These are phyloP conservation scores for Magallana gigas DNA, from an alignment of 1,140 invertebrate species.

Conservation along the genomic window DNA sequence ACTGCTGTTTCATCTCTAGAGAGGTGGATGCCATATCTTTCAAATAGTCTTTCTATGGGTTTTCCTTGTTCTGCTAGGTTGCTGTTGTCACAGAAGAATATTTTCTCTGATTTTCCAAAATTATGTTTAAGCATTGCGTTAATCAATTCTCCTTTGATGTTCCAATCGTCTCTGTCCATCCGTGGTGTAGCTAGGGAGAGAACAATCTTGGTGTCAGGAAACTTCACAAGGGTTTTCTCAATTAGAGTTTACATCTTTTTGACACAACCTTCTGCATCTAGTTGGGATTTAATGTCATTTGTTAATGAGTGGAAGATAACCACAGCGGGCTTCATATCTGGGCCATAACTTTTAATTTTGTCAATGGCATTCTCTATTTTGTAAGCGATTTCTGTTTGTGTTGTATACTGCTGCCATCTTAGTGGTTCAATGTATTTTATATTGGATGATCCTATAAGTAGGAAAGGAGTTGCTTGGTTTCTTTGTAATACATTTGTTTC, in stretches of 20 bases:
- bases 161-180: not conserved
- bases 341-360: not conserved
- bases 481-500: not conserved
- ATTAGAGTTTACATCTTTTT: not conserved
- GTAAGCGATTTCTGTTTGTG: not conserved
- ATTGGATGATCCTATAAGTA: not conserved
- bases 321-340: not conserved
- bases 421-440: not conserved
- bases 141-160: no score
- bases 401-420: constrained; percentile 8
- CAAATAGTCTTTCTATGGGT: no score
- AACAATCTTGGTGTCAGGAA: not conserved
- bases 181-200: not conserved
- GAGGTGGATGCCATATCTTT: no score
- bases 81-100: no score
- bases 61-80: no score
- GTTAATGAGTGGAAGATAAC: not conserved
- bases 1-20: no score
- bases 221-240: not conserved
- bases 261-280: not conserved
- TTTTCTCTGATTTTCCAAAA: no score
- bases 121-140: no score
- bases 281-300: not conserved
- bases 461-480: not conserved
- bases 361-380: not conserved